Evolutionary conservation across 37 sponge, comb jelly and placozoan species (phyloP).

Genomic region (Halichondria panicea): DNA sequence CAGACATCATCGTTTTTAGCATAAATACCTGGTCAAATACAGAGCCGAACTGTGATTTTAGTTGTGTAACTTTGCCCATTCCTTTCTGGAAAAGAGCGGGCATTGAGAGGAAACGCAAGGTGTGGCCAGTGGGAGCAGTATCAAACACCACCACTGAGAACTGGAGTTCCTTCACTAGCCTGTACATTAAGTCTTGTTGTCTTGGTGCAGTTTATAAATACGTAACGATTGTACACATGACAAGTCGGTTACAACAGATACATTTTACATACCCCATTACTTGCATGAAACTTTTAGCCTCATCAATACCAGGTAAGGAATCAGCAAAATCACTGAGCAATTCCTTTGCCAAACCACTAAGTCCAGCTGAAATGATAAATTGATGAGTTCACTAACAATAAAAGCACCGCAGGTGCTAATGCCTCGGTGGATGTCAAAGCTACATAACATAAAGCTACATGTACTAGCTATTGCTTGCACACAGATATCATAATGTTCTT

Average conservation of each 20-base stretch:
- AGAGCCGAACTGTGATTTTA: constrained; percentile 63
- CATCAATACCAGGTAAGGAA: constrained; percentile 95
- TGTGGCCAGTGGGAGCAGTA: constrained; percentile 99
- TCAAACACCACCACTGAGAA: constrained; percentile 99
- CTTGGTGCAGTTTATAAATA: too few species aligned
- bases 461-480: too few species aligned
- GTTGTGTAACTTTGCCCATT: constrained; percentile 61
- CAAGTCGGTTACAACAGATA: neutral
- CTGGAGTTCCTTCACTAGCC: constrained; percentile 82
- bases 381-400: too few species aligned
- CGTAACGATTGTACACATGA: neutral
- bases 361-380: constrained; percentile 37
- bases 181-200: too few species aligned
- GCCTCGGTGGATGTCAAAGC: too few species aligned
- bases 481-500: too few species aligned
- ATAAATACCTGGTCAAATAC: constrained; percentile 44
- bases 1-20: neutral
- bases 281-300: constrained; percentile 93
- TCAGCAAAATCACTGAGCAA: constrained; percentile 88
- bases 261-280: constrained; percentile 69
- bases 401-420: too few species aligned
- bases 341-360: constrained; percentile 71
- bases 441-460: too few species aligned
- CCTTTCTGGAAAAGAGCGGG: constrained; percentile 85
- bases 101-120: constrained; percentile 94